Evolutionary conservation across 1,140 invertebrate genomes (phyloP).

Genomic region (Magallana angulata): DNA sequence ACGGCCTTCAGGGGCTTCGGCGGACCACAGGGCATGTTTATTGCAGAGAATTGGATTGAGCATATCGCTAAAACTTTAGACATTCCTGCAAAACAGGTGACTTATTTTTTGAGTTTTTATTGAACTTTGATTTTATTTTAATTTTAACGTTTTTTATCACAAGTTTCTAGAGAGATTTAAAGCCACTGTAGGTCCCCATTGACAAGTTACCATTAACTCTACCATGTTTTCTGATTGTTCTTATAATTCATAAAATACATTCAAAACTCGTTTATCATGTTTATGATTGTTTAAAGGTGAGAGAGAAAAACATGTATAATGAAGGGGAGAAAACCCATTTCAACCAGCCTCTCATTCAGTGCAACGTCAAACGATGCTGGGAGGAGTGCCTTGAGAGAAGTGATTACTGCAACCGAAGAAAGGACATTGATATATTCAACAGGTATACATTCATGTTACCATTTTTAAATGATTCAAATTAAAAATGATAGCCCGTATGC

Average conservation of each 20-base stretch:
- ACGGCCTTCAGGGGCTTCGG: slow-evolving; percentile 80
- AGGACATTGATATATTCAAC: slow-evolving; percentile 72
- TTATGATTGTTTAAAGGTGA: slow-evolving; percentile 79
- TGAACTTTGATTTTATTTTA: not conserved
- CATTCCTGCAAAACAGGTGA: slow-evolving; percentile 64
- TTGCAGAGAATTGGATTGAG: slow-evolving; percentile 74
- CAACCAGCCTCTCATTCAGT: slow-evolving; percentile 87
- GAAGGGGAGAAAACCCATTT: slow-evolving; percentile 91
- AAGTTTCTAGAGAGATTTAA: not conserved
- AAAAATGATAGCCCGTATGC: too few relatives aligned
- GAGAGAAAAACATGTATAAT: slow-evolving; percentile 89
- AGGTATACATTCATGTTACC: slow-evolving; percentile 56
- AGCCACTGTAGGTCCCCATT: too few relatives aligned
- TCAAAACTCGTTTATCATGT: not conserved
- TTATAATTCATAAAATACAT: too few relatives aligned
- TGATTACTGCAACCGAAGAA: slow-evolving; percentile 81
- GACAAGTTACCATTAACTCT: too few relatives aligned
- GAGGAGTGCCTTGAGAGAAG: slow-evolving; percentile 87
- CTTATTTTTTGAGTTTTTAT: not conserved
- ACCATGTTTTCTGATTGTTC: too few relatives aligned
- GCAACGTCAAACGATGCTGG: slow-evolving; percentile 90
- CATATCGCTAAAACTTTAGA: slow-evolving; percentile 71
- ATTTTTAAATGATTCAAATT: too few relatives aligned
- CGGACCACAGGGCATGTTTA: slow-evolving; percentile 76
- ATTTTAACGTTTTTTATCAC: not conserved